These are phyloP conservation scores for Scaptomyza cyrtandrae DNA, from an alignment of 2,888 invertebrate species.

Conservation along the genomic window DNA sequence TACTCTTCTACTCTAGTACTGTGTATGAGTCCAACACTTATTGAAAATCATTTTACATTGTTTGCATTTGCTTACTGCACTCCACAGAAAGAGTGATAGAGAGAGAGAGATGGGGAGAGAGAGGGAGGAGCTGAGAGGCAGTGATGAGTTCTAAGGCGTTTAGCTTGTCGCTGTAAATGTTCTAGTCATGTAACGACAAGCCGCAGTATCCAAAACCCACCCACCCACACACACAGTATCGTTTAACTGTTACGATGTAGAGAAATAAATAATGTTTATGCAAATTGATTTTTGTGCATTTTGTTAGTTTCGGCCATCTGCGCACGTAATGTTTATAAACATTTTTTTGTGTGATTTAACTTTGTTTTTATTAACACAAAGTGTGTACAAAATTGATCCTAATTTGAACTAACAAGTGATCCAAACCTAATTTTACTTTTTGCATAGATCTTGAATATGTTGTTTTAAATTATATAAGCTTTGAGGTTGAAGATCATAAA, in stretches of 20 bases:
- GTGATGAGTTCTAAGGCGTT: constrained; percentile 56
- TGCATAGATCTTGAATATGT: too few species aligned
- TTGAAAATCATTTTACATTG: constrained; percentile 77
- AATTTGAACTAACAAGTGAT: background rate
- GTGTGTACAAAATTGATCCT: background rate
- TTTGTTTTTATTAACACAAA: constrained; percentile 4
- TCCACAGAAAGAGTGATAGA: background rate
- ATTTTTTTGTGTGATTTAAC: background rate
- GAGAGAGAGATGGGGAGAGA: background rate
- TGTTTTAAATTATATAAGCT: too few species aligned
- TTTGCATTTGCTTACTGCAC: constrained; percentile 57
- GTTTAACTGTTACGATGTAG: constrained; percentile 26
- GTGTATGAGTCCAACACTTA: constrained; percentile 42
- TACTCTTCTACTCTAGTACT: background rate
- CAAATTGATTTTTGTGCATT: constrained; percentile 55
- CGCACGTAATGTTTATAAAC: constrained; percentile 1
- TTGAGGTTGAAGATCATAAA: too few species aligned
- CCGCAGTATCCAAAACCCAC: constrained; percentile 55
- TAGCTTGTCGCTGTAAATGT: constrained; percentile 72
- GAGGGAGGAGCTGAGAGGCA: background rate
- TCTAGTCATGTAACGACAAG: constrained; percentile 74
- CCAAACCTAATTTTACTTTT: background rate
- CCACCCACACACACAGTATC: constrained; percentile 4
- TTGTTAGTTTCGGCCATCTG: constrained; percentile 8
- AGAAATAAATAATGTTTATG: constrained; percentile 61